Evolutionary conservation across 2,888 invertebrate genomes (phyloP).

Genomic region (Tenthredo livida): DNA sequence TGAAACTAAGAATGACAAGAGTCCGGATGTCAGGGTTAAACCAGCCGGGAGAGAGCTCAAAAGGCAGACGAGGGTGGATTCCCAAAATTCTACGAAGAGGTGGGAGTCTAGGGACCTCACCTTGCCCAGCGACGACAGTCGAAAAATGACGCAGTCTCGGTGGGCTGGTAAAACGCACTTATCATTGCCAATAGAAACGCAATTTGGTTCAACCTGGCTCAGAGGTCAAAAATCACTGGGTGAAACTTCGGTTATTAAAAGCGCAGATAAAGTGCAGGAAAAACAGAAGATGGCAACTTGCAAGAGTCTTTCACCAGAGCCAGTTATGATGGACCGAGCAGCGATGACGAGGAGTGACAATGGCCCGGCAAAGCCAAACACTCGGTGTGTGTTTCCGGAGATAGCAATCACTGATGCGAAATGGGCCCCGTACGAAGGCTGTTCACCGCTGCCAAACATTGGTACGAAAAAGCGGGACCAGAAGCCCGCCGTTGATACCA

Average conservation of each 20-base stretch:
- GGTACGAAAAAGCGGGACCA: slow-evolving; percentile 73
- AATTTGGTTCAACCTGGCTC: slow-evolving; percentile 66
- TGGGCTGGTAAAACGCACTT: slow-evolving; percentile 75
- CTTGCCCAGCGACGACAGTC: slow-evolving; percentile 57
- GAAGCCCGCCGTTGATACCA: slow-evolving; percentile 64
- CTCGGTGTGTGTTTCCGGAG: slow-evolving; percentile 70
- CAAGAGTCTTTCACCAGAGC: slow-evolving; percentile 75
- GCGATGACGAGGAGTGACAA: not conserved
- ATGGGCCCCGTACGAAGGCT: slow-evolving; percentile 75
- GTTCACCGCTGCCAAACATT: slow-evolving; percentile 73
- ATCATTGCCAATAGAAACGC: slow-evolving; percentile 72
- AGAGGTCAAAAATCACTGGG: slow-evolving; percentile 66
- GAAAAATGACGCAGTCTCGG: slow-evolving; percentile 65
- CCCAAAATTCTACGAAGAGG: slow-evolving; percentile 62
- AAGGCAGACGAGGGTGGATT: slow-evolving; percentile 48
- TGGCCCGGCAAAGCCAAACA: not conserved
- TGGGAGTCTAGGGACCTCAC: slow-evolving; percentile 67
- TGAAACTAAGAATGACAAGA: slow-evolving; percentile 55
- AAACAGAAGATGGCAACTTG: slow-evolving; percentile 70
- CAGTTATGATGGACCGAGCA: slow-evolving; percentile 60
- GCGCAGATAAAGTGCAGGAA: slow-evolving; percentile 67
- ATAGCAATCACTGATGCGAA: slow-evolving; percentile 71
- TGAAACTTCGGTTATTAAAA: slow-evolving; percentile 71
- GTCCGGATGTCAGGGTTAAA: slow-evolving; percentile 40
- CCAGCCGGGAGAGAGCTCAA: slow-evolving; percentile 57